A percentile compares a stretch with the other conserved stretches of the same genome.
These are phyloP conservation scores for Tolmerus cingulatus DNA, from an alignment of 2,888 invertebrate species.

Conservation along the genomic window DNA sequence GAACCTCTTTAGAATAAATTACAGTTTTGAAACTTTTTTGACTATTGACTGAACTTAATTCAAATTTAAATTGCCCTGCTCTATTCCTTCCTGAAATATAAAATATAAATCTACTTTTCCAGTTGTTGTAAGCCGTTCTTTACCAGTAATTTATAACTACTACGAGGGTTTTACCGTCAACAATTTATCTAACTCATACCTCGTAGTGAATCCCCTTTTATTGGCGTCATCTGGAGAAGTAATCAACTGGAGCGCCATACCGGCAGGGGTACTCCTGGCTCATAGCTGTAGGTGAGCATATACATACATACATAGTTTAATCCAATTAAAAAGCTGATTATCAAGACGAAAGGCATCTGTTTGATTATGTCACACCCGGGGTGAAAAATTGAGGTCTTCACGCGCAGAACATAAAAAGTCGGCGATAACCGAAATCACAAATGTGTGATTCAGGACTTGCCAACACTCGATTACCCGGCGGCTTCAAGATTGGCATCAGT, in stretches of 20 bases:
- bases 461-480: constrained; percentile 5
- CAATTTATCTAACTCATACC: background rate
- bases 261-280: background rate
- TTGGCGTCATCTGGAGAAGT: background rate
- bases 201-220: background rate
- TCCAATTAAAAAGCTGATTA: constrained; percentile 24
- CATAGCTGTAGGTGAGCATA: background rate
- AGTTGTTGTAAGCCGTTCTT: too few relatives aligned
- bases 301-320: background rate
- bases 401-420: constrained; percentile 7
- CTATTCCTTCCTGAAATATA: too few relatives aligned
- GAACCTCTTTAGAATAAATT: too few relatives aligned
- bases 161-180: background rate
- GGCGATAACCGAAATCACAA: background rate
- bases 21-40: too few relatives aligned
- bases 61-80: too few relatives aligned
- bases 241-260: background rate
- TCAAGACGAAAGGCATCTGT: constrained; percentile 24
- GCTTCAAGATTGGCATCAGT: constrained; percentile 45
- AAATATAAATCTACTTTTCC: too few relatives aligned
- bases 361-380: constrained; percentile 24
- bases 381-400: constrained; percentile 30
- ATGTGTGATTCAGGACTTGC: constrained; percentile 17
- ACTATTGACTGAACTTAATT: too few relatives aligned
- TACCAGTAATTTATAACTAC: too few relatives aligned